Evolutionary conservation across 2,113 vertebrate genomes (phyloP).

Genomic region (Alouatta palliata): DNA sequence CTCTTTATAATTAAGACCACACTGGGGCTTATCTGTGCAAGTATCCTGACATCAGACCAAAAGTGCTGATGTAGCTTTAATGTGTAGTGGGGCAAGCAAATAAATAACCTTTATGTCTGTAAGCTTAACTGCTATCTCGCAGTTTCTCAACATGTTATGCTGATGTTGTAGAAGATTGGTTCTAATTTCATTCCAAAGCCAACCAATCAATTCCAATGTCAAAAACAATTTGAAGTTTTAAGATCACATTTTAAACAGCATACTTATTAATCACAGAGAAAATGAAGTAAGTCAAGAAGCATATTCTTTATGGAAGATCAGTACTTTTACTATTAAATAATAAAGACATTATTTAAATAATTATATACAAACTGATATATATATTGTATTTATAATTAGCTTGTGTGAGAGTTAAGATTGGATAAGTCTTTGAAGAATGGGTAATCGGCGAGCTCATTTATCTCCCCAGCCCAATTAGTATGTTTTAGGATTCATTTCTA

Average conservation of each 20-base stretch:
- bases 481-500: constrained; percentile 38
- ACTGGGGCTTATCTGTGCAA: neutral
- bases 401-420: constrained; percentile 8
- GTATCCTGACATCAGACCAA: neutral
- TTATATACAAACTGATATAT: neutral
- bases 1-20: constrained; percentile 55
- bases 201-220: constrained; percentile 44
- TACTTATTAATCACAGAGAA: neutral
- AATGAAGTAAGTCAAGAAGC: neutral
- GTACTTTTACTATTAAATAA: neutral
- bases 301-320: neutral
- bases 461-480: constrained; percentile 6
- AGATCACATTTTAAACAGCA: neutral
- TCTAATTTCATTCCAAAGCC: constrained; percentile 26
- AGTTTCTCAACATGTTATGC: neutral
- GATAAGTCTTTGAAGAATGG: neutral
- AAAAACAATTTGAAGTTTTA: constrained; percentile 44
- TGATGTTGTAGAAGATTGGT: constrained; percentile 28
- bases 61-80: constrained; percentile 41
- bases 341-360: neutral
- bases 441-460: neutral
- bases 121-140: constrained; percentile 39
- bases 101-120: constrained; percentile 49
- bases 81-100: constrained; percentile 45
- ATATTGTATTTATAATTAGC: neutral